Evolutionary conservation across 2,888 invertebrate species (phyloP), one percentile per base, ranked within the genome.

Genomic region (Ommatoiulus sabulosus): DNA sequence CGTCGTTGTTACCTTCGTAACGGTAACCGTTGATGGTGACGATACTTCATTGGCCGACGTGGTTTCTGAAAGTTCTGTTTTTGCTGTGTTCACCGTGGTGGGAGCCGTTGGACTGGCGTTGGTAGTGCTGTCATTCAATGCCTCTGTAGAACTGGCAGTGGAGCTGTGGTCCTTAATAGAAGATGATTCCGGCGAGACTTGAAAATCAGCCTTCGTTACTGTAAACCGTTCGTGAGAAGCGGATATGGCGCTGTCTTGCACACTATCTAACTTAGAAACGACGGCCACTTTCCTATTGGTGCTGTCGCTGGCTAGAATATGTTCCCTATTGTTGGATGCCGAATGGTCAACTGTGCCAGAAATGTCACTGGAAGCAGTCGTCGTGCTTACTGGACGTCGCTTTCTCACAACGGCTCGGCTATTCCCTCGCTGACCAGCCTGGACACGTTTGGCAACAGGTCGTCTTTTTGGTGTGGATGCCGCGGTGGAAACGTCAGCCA

Each of bases 301-400:
- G n/a, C 86, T 86, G 86, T 86, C 86, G 44, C 86, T n/a, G 6
- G 44, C n/a, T n/a, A 85, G 2, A 0, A 86, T n/a, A 4, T 48
- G 44, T 20, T 86, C 86, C 10, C 86, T 86, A 8, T 7, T 46
- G 12, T 44, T n/a, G 0, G 48, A 86, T 12, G 86, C 44, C 10
- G 86, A 86, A 44, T 86, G 86, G 86, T 86, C 86, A 86, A 86
- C 86, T 44, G 86, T 86, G 86, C 86, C 44, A 15, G 80, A 15
- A 15, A 80, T 35, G 44, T 44, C 86, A 12, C 12, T 48, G 10
- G 87, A 57, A 0, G 87, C 43, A 24, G 57, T 20, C 4, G 87
- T 20, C 3, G 87, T 52, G 43, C 24, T 87, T 44, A 57, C 35
- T 5, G 87, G 87, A 12, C 87, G 87, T 10, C 87, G 57, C 43